These are phyloP conservation scores for Gonioctena quinquepunctata DNA, from an alignment of 1,140 invertebrate genomes.

Conservation along the genomic window DNA sequence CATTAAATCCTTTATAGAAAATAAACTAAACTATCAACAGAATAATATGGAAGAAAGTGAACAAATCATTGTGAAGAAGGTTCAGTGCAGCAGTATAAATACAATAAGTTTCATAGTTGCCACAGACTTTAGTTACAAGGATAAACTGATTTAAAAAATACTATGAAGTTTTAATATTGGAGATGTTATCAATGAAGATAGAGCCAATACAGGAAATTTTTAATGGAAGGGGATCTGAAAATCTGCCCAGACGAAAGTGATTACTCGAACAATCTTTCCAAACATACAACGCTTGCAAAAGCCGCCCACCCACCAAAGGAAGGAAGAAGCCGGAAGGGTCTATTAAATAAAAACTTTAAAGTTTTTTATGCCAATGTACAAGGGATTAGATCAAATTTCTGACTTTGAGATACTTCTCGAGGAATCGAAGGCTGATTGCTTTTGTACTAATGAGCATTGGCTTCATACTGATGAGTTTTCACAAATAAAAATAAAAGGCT, in stretches of 20 bases:
- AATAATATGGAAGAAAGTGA: too few species aligned
- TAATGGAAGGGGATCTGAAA: neutral
- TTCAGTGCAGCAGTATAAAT: too few species aligned
- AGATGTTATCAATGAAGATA: neutral
- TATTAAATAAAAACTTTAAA: neutral
- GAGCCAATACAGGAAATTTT: neutral
- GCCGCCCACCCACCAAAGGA: neutral
- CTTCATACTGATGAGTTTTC: neutral
- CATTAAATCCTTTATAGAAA: too few species aligned
- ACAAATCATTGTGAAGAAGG: too few species aligned
- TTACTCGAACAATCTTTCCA: neutral
- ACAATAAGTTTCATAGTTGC: too few species aligned
- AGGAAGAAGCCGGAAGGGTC: neutral
- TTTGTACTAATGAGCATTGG: too few species aligned
- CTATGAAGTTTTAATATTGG: too few species aligned
- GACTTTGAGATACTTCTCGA: neutral
- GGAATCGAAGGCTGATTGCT: too few species aligned
- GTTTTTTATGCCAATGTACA: neutral
- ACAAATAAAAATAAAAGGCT: neutral
- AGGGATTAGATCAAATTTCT: neutral
- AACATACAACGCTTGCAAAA: too few species aligned
- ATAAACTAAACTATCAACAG: neutral
- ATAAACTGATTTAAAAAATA: too few species aligned
- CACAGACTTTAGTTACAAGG: too few species aligned
- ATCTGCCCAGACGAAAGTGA: neutral